Conservation (phyloP, 2,797 vertebrate genomes). For the Leptatherina wallacei region DNA sequence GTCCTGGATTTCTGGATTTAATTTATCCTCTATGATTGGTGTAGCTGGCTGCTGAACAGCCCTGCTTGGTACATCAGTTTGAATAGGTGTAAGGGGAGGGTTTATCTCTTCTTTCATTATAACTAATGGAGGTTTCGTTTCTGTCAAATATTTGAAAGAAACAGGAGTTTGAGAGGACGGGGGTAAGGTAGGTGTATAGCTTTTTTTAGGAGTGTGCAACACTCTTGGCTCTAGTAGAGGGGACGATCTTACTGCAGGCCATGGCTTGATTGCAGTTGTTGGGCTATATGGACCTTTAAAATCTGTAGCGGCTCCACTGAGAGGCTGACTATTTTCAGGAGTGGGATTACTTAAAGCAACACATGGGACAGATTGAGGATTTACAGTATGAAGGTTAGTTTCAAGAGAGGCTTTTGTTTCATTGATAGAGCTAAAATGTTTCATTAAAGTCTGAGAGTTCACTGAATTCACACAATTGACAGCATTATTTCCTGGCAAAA, state of each 20-base stretch:
- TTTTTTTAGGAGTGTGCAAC: constrained; percentile 25
- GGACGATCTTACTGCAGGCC: constrained; percentile 40
- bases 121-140: constrained; percentile 30
- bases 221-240: constrained; percentile 46
- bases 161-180: constrained; percentile 32
- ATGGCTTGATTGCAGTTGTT: constrained; percentile 32
- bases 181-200: constrained; percentile 32
- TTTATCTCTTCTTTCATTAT: constrained; percentile 23
- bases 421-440: constrained; percentile 16
- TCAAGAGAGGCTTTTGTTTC: constrained; percentile 34
- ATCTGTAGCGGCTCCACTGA: constrained; percentile 29
- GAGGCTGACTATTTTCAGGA: constrained; percentile 17
- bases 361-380: constrained; percentile 9
- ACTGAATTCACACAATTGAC: constrained; percentile 6
- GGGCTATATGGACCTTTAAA: constrained; percentile 33
- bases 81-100: constrained; percentile 8
- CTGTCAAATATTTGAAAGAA: constrained; percentile 29
- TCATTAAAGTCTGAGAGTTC: constrained; percentile 17
- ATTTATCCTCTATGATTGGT: constrained; percentile 18
- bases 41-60: constrained; percentile 11
- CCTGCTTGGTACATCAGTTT: constrained; percentile 21
- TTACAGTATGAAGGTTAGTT: constrained; percentile 29
- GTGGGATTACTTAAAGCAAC: constrained; percentile 5
- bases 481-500: constrained; percentile 3
- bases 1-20: constrained; percentile 35